Conservation (phyloP, 2,888 invertebrate species). For the Stenchaetothrips biformis region DNA sequence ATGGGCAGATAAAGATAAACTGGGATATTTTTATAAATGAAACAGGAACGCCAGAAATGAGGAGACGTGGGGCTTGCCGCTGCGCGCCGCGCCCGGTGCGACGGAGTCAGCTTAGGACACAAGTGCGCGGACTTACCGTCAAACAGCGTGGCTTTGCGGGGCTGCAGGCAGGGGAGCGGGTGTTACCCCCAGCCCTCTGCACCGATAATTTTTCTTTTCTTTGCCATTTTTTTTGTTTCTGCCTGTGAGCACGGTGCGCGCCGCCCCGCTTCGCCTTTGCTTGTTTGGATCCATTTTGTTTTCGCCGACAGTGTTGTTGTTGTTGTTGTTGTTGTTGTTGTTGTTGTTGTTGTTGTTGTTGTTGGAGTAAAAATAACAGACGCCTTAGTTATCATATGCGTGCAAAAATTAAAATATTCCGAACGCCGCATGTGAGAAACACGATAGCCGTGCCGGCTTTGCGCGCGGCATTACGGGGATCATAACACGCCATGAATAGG, state of each 20-base stretch:
- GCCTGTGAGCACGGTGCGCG: background rate
- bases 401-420: background rate
- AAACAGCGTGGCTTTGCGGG: constrained; percentile 16
- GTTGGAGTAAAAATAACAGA: too few relatives aligned
- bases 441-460: background rate
- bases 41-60: constrained; percentile 10
- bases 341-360: too few relatives aligned
- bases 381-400: too few relatives aligned
- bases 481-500: constrained; percentile 18
- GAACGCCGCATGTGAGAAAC: background rate
- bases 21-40: constrained; percentile 24
- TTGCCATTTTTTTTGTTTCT: background rate
- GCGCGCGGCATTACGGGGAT: background rate
- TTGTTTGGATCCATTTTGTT: constrained; percentile 9
- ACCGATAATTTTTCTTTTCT: background rate
- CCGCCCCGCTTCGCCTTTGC: background rate
- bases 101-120: constrained; percentile 20
- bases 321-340: too few relatives aligned
- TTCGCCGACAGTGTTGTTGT: background rate
- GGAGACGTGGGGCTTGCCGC: background rate
- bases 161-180: background rate
- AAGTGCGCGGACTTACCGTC: constrained; percentile 22
- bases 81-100: background rate
- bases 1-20: constrained; percentile 20
- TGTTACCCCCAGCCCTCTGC: background rate